Percentiles rank a stretch among this genome's conserved stretches.
phyloP scores from a whole-genome alignment of 2,797 vertebrate genomes.

The Sebastes hopkinsi region DNA sequence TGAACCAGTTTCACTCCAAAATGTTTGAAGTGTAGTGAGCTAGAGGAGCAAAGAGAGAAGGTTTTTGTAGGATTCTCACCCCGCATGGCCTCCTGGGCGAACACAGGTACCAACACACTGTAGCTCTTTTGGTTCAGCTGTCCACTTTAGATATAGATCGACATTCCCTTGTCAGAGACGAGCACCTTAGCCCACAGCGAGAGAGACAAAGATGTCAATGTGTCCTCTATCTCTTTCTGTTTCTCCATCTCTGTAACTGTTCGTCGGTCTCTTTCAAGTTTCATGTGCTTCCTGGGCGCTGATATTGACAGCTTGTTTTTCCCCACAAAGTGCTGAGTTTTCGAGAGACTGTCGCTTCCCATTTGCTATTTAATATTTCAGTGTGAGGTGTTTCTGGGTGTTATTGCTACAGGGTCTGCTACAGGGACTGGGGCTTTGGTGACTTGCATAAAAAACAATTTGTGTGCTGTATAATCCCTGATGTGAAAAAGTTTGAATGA shows the following conservation, averaged over 20 bases:
- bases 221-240: conserved; percentile 22
- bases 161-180: conserved; percentile 46
- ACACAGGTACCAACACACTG: conserved; percentile 2
- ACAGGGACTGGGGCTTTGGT: conserved; percentile 12
- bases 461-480: neutral
- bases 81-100: neutral
- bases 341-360: conserved; percentile 75
- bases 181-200: conserved; percentile 36
- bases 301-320: conserved; percentile 75
- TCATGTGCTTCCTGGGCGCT: conserved; percentile 12
- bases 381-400: conserved; percentile 55
- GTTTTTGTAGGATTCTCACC: neutral
- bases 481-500: conserved; percentile 28
- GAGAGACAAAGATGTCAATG: conserved; percentile 43
- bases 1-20: neutral
- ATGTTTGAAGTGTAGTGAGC: neutral
- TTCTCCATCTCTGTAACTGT: conserved; percentile 28
- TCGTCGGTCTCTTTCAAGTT: conserved; percentile 29
- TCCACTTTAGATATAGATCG: conserved; percentile 53
- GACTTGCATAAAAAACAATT: conserved; percentile 45
- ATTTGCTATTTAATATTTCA: conserved; percentile 83
- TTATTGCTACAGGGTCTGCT: conserved; percentile 45
- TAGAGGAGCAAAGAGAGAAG: neutral
- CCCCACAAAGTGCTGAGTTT: conserved; percentile 71
- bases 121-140: conserved; percentile 32